These are phyloP conservation scores for Phainopepla nitens DNA, from an alignment of 2,113 vertebrate species.

Conservation along the genomic window DNA sequence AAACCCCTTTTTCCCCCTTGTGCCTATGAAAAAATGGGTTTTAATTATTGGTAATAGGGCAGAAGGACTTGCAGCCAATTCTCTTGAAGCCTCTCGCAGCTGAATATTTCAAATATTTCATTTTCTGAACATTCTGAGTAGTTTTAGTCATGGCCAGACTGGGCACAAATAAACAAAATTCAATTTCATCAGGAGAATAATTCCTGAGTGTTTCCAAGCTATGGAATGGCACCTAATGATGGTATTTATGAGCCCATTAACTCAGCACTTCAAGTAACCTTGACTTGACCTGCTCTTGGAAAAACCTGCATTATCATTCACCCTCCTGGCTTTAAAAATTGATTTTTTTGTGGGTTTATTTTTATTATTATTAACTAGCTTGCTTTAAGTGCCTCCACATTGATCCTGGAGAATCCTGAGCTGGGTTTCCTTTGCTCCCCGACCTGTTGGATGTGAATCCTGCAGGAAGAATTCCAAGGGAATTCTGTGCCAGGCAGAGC, in stretches of 20 bases:
- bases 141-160: background rate
- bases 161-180: background rate
- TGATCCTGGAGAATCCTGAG: background rate
- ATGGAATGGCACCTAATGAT: background rate
- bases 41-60: constrained; percentile 63
- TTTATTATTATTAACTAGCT: too few relatives aligned
- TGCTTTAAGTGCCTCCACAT: background rate
- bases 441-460: background rate
- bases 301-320: fast-evolving
- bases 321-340: background rate
- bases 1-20: background rate
- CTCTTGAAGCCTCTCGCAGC: constrained; percentile 30
- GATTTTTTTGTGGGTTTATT: background rate
- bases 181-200: background rate
- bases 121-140: constrained; percentile 22
- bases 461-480: background rate
- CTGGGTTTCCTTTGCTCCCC: background rate
- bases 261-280: background rate
- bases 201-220: background rate
- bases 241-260: background rate
- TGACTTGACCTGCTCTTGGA: background rate
- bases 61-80: constrained; percentile 42
- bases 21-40: background rate
- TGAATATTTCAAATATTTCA: constrained; percentile 60
- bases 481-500: background rate